A percentile compares a stretch with the other conserved stretches of the same genome.
phyloP scores from a whole-genome alignment of 2,888 invertebrate genomes.

The Horisme vitalbata region DNA sequence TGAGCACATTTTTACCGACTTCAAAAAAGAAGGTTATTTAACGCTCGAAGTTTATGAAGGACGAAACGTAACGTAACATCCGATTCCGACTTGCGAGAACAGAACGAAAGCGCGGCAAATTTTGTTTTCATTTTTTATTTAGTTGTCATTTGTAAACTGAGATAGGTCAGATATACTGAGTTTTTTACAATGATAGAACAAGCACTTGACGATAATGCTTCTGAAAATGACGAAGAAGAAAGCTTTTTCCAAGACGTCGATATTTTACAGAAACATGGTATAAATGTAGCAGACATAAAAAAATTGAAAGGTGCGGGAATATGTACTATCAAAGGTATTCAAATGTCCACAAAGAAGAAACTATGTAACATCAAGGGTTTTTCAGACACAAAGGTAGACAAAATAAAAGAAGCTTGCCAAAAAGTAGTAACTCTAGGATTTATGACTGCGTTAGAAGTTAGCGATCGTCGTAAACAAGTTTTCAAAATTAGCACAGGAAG shows the following conservation, averaged over 20 bases:
- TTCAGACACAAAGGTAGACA: constrained; percentile 89
- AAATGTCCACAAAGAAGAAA: constrained; percentile 90
- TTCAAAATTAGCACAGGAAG: constrained; percentile 88
- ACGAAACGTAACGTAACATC: too few relatives aligned
- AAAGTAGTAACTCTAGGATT: constrained; percentile 86
- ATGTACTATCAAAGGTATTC: constrained; percentile 91
- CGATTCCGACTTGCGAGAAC: too few relatives aligned
- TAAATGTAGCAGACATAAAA: constrained; percentile 89
- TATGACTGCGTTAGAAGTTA: constrained; percentile 89
- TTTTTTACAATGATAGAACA: constrained; percentile 63
- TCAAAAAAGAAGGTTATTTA: too few relatives aligned
- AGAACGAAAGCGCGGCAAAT: constrained; percentile 14
- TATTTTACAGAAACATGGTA: constrained; percentile 83
- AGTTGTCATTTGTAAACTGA: too few relatives aligned
- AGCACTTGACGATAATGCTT: constrained; percentile 66
- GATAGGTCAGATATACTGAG: too few relatives aligned
- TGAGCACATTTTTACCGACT: too few relatives aligned
- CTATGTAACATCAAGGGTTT: constrained; percentile 89
- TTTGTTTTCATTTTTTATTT: neutral
- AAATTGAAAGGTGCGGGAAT: constrained; percentile 89
- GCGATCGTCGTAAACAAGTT: constrained; percentile 87
- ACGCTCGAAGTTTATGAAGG: too few relatives aligned
- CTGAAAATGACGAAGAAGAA: constrained; percentile 85
- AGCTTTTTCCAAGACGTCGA: constrained; percentile 90
- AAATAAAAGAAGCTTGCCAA: constrained; percentile 89